Conservation (phyloP, 2,113 vertebrate genomes). For the Pundamilia nyererei region DNA sequence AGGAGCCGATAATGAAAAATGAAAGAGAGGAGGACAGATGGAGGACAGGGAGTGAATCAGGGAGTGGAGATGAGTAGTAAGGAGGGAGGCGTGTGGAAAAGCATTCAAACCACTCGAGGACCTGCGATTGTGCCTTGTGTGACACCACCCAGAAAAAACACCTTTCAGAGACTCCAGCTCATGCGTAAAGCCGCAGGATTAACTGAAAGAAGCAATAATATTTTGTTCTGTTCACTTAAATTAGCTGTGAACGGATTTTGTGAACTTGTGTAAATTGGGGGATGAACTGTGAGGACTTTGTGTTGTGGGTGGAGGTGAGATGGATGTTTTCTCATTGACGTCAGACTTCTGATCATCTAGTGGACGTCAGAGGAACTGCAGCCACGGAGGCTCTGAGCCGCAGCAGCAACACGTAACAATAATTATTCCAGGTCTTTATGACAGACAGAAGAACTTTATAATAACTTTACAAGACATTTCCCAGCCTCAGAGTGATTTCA, state of each 20-base stretch:
- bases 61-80: not conserved
- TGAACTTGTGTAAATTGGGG: not conserved
- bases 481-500: not conserved
- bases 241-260: not conserved
- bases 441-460: not conserved
- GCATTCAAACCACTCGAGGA: not conserved
- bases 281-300: not conserved
- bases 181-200: rapidly evolving
- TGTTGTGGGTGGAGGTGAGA: not conserved
- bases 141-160: not conserved
- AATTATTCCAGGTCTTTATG: not conserved
- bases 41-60: not conserved
- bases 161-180: not conserved
- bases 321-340: not conserved
- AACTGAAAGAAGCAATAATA: not conserved
- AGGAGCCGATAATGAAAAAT: not conserved
- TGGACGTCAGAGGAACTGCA: not conserved
- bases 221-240: not conserved
- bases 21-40: not conserved
- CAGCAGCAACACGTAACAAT: not conserved
- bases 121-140: not conserved
- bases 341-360: not conserved
- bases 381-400: not conserved
- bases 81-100: not conserved
- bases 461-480: not conserved